Base-by-base conservation (phyloP, 37 sponge, comb jelly and placozoan species). In the Halisarca cf. caerulea region DNA sequence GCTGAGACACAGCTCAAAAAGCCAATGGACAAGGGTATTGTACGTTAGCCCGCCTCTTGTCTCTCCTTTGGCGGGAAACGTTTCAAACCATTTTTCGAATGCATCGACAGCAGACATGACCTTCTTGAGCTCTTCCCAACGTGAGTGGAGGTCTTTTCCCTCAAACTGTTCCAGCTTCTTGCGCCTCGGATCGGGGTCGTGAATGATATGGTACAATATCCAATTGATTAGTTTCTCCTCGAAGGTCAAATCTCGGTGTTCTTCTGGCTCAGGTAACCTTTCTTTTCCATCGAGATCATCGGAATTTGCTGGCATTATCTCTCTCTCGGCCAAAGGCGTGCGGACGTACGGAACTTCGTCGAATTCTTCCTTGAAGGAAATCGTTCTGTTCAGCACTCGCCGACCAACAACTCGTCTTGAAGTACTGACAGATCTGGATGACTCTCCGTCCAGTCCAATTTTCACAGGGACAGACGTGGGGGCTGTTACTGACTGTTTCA, bases 151-250 rank as follows among this genome's bases (percentile, higher is more conserved):
- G 30, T 62, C 30, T 62, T 62, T 6, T n/a, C 25, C 15, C 30
- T 20, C 6, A 62, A 28, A 7, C 64, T 62, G 30, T 20, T 62
- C 64, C 25, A 62, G 6, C 15, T 15, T 62, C 15, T 23, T 28
- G 6, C 6, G 7, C 6, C n/a, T 62, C 6, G 25, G 30, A n/a
- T 30, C 15, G 25, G 30, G 0, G 0, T 74, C 77, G 35, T 6
- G 69, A 21, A 28, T 15, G 20, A 90, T 41, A 17, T 68, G 80
- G 53, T 90, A 72, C 43, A 86, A 15, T 0, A 90, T 59, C 91
- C 91, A 90, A n/a, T 86, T 64, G 59, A 44, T 38, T 24, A 90
- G 82, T n/a, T 83, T 68, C 21, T 86, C 84, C 61, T 90, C 91
- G 79, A 90, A 90, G 3, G 71, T 82, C 23, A 6, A 27, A 0